Percentiles rank a stretch among this genome's conserved stretches.
These are phyloP conservation scores for Acheta domesticus DNA, from an alignment of 2,888 invertebrate species.

Conservation along the genomic window DNA sequence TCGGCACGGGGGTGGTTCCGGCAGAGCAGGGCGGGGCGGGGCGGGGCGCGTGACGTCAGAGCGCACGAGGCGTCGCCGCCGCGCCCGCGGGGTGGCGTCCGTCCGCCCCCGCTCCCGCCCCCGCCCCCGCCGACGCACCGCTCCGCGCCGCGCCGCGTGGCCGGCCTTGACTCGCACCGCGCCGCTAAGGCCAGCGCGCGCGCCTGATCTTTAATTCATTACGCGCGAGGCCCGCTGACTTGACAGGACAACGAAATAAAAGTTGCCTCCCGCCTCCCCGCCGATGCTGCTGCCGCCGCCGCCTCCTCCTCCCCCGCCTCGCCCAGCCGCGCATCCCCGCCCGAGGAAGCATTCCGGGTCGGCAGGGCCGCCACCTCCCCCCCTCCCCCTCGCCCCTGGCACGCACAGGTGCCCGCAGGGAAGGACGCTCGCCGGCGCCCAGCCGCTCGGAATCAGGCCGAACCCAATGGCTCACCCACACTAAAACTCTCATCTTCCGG, in stretches of 20 bases:
- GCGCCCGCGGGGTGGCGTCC: neutral
- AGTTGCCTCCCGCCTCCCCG: neutral
- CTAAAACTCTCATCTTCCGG: too few species aligned
- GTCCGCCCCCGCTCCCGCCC: neutral
- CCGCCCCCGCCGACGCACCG: neutral
- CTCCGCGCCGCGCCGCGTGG: neutral
- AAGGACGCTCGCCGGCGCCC: too few species aligned
- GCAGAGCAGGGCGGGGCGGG: too few species aligned
- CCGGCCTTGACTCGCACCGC: constrained; percentile 1
- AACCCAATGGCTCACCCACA: too few species aligned
- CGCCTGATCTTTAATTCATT: constrained; percentile 1
- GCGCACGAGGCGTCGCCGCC: neutral
- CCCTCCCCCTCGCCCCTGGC: too few species aligned
- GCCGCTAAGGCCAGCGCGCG: neutral
- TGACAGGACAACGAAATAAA: neutral
- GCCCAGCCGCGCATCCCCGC: too few species aligned
- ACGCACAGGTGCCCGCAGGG: too few species aligned
- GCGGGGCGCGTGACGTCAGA: too few species aligned
- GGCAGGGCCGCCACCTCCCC: too few species aligned
- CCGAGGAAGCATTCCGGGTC: too few species aligned
- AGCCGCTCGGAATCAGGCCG: too few species aligned
- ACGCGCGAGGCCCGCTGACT: neutral
- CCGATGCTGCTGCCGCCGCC: neutral
- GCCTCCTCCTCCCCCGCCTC: neutral
- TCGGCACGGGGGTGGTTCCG: too few species aligned